Evolutionary conservation across 2,888 invertebrate genomes (phyloP), one percentile per base, ranked within the genome.

Genomic region (Tipula confusa): DNA sequence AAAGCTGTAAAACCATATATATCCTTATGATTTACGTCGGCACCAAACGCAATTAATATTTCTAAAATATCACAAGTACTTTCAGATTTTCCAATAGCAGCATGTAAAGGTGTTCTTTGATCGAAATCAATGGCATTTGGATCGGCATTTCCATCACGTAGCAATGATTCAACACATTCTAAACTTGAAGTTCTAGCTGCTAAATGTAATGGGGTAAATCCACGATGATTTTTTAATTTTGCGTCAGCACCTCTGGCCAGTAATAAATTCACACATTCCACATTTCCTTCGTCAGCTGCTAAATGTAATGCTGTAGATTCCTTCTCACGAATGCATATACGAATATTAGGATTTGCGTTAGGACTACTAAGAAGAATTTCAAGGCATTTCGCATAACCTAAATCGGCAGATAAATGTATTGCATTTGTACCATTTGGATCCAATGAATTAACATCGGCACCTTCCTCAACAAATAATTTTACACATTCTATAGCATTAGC

Each of bases 261-360:
- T 79, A 96, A 88, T 80, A 95, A 88, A 86, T 94, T 93, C 0
- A 97, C 93, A 86, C 96, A 96, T 83, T 97, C 95, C 11, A 92
- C 92, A 87, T 95, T 95, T 1, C 97, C 96, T 84, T 95, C 95
- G 87, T 97, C 97, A 0, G 97, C 96, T 0, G 97, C 96, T 85
- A 97, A 90, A 90, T 97, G 97, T 84, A 96, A 87, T 0, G 96
- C 93, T 0, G 95, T 95, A 11, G 95, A 93, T 85, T 94, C 94
- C 86, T 95, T 94, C 84, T 94, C 94, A 4, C 93, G 92, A 33
- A 93, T 92, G 85, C 92, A 90, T 79, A 95, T 94, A 85, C 93
- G 91, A 0, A 93, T 92, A 86, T 95, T 93, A 0, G 95, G 91
- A 86, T 95, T 93, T 0, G 93, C 92, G 84, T 93, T 92, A 82